Evolutionary conservation across 2,888 invertebrate species (phyloP).

Genomic region (Nephrotoma appendiculata): DNA sequence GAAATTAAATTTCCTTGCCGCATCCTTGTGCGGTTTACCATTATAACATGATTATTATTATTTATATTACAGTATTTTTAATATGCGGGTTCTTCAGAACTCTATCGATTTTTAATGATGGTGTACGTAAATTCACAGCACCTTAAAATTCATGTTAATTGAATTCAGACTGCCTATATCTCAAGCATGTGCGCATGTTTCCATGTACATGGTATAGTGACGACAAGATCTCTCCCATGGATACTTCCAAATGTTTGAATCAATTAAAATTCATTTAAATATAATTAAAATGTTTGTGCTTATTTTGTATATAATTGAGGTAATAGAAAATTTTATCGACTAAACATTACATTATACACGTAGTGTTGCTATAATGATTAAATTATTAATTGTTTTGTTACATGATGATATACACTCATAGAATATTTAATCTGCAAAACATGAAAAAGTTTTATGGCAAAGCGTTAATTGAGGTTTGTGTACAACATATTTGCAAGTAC

Average conservation of each 20-base stretch:
- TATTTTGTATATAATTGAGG: background rate
- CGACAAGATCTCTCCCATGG: too few species aligned
- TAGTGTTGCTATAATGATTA: background rate
- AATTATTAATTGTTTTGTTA: background rate
- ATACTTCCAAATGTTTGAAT: background rate
- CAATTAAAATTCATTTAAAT: background rate
- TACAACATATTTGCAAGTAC: background rate
- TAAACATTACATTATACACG: background rate
- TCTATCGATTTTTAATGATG: background rate
- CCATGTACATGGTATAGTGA: too few species aligned
- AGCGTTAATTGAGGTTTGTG: background rate
- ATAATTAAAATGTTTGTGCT: background rate
- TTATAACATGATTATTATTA: background rate
- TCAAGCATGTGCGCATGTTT: too few species aligned
- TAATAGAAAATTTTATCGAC: background rate
- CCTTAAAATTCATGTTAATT: background rate
- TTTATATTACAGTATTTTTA: background rate
- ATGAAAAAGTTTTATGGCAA: background rate
- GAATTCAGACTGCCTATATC: background rate
- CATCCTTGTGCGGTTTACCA: background rate
- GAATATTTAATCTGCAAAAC: background rate
- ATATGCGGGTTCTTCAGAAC: background rate
- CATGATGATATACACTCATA: background rate
- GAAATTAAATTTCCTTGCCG: background rate
- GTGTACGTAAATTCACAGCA: background rate